Percentiles rank a stretch among this genome's conserved stretches.
phyloP scores from a whole-genome alignment of 2,888 invertebrate species.

The Brachyptera risi region DNA sequence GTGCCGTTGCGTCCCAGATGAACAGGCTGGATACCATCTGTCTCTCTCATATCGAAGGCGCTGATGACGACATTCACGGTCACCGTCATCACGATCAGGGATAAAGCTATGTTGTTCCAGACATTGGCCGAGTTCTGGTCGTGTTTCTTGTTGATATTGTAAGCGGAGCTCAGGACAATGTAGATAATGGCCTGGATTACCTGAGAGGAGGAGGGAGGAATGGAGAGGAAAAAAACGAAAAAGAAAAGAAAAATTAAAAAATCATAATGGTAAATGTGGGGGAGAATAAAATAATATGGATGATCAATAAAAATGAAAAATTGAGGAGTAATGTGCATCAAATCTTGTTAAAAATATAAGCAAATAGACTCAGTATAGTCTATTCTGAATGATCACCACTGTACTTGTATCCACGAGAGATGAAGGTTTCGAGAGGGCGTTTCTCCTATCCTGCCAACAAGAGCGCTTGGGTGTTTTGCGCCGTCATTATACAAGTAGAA shows the following conservation, averaged over 20 bases:
- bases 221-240: not conserved
- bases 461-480: too few relatives aligned
- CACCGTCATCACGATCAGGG: conserved; percentile 56
- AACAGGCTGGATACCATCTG: not conserved
- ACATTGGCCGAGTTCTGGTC: conserved; percentile 56
- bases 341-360: too few relatives aligned
- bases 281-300: too few relatives aligned
- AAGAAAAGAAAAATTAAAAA: conserved; percentile 3
- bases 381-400: too few relatives aligned
- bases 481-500: too few relatives aligned
- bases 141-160: conserved; percentile 58
- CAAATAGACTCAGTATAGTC: too few relatives aligned
- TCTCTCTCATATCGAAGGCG: conserved; percentile 51
- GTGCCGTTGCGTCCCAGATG: not conserved
- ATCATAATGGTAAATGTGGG: not conserved
- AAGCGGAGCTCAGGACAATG: conserved; percentile 54
- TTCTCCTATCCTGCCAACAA: too few relatives aligned
- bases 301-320: too few relatives aligned
- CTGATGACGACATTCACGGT: conserved; percentile 58
- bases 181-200: conserved; percentile 57
- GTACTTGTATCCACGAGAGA: too few relatives aligned
- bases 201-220: conserved; percentile 42
- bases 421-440: too few relatives aligned
- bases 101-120: conserved; percentile 57
- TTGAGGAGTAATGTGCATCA: too few relatives aligned